phyloP scores from a whole-genome alignment of 2,797 vertebrate species.

The Semaprochilodus insignis region DNA sequence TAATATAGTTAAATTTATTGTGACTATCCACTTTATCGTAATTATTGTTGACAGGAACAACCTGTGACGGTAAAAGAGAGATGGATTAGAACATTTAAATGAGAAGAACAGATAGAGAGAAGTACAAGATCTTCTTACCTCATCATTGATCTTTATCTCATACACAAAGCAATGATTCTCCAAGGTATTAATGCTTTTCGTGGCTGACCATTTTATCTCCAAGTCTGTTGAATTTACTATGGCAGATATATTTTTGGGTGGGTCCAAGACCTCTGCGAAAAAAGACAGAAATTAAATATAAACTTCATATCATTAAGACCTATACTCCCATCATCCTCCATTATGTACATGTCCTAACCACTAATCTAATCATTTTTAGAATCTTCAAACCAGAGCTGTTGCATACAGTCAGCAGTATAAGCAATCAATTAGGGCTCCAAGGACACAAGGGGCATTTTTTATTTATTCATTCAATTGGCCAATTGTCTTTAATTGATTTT shows the following conservation, averaged over 20 bases:
- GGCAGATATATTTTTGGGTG: constrained; percentile 9
- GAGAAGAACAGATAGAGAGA: neutral
- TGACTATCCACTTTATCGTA: neutral
- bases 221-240: constrained; percentile 1
- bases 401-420: no score
- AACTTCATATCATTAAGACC: neutral
- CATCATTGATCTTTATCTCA: constrained; percentile 37
- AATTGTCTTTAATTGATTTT: no score
- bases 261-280: constrained; percentile 18
- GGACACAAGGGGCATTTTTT: no score
- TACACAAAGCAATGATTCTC: neutral
- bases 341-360: no score
- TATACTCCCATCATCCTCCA: neutral
- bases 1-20: neutral
- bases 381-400: no score
- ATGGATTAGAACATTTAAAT: neutral
- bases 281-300: neutral
- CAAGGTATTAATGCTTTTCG: accelerated
- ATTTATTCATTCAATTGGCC: no score
- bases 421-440: no score
- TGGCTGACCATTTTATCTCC: constrained; percentile 4
- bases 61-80: neutral
- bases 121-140: constrained; percentile 22
- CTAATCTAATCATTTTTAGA: no score
- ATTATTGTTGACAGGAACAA: neutral